Evolutionary conservation across 2,888 invertebrate species (phyloP).

Genomic region (Autographa gamma): DNA sequence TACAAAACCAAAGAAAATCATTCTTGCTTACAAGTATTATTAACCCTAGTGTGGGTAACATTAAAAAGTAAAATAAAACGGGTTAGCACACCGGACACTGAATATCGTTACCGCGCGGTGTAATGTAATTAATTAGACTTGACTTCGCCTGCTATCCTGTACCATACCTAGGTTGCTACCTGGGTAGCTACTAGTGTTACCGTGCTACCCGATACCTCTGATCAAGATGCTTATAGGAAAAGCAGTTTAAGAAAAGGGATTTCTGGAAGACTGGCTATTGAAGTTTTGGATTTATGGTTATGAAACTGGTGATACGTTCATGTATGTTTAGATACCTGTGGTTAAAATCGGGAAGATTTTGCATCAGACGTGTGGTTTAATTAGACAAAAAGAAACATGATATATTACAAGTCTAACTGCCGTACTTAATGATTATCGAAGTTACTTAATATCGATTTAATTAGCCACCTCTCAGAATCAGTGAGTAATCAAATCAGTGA

Average conservation of each 20-base stretch:
- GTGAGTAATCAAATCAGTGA: no score
- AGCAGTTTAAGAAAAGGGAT: background rate
- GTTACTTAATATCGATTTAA: no score
- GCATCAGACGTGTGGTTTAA: no score
- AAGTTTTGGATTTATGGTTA: no score
- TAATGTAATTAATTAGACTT: constrained; percentile 46
- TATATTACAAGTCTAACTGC: no score
- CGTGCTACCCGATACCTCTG: background rate
- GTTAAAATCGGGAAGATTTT: no score
- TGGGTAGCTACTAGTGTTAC: constrained; percentile 12
- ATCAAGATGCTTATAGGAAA: background rate
- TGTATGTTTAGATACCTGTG: no score
- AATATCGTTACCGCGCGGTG: constrained; percentile 11
- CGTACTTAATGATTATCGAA: no score
- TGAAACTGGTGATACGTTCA: no score
- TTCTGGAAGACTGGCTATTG: background rate
- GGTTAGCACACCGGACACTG: constrained; percentile 1
- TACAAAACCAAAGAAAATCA: background rate
- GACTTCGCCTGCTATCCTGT: constrained; percentile 24
- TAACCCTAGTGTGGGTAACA: background rate
- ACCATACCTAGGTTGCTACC: constrained; percentile 9
- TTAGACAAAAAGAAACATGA: no score
- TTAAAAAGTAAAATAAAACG: background rate
- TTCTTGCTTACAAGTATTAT: background rate
- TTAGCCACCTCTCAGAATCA: no score